phyloP scores from a whole-genome alignment of 2,888 invertebrate species.

The Apotomis turbidana region DNA sequence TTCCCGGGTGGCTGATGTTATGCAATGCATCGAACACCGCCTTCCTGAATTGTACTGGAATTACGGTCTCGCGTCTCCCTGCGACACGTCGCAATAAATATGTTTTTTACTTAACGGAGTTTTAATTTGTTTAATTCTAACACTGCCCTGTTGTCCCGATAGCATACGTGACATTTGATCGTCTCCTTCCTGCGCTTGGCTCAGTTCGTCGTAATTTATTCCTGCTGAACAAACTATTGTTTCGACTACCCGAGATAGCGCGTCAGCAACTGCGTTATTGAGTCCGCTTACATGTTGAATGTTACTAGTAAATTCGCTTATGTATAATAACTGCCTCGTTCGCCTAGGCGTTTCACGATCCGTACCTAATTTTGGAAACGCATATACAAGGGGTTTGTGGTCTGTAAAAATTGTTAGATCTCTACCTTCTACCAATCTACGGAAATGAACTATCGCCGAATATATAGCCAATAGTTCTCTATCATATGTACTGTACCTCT shows the following conservation, averaged over 20 bases:
- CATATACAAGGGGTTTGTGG: conserved; percentile 42
- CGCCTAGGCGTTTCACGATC: conserved; percentile 36
- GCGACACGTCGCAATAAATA: conserved; percentile 34
- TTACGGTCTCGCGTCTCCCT: conserved; percentile 26
- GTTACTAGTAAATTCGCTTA: conserved; percentile 32
- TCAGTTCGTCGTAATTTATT: conserved; percentile 30
- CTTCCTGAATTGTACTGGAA: conserved; percentile 20
- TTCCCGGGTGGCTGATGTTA: conserved; percentile 33
- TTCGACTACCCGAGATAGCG: conserved; percentile 36
- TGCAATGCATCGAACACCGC: conserved; percentile 22
- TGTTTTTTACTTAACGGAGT: background rate
- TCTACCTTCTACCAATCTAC: conserved; percentile 38
- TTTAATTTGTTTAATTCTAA: conserved; percentile 21
- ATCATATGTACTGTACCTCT: conserved; percentile 37
- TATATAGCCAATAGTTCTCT: conserved; percentile 43
- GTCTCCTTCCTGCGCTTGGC: conserved; percentile 25
- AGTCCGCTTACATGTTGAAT: conserved; percentile 25
- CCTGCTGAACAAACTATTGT: conserved; percentile 17
- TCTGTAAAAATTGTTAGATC: conserved; percentile 40
- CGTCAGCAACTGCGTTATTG: conserved; percentile 37
- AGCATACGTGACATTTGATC: background rate
- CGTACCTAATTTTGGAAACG: conserved; percentile 24
- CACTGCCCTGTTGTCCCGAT: background rate
- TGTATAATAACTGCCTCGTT: conserved; percentile 29
- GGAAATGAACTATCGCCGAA: conserved; percentile 41